Percentiles rank a stretch among this genome's conserved stretches.
Conservation (phyloP, 2,113 vertebrate species). For the Phrynocephalus versicolor region DNA sequence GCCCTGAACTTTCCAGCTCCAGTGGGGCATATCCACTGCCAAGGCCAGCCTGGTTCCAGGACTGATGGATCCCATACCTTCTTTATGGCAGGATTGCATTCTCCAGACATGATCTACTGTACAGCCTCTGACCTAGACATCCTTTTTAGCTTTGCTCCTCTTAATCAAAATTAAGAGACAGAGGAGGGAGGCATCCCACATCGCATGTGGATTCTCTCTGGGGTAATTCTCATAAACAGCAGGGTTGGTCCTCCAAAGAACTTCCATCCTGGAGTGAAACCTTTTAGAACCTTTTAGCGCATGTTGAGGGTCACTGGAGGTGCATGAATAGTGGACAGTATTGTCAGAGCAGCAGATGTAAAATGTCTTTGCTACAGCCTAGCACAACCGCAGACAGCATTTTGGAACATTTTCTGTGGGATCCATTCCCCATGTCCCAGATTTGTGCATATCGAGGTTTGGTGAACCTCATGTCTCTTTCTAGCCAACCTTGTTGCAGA, state of each 20-base stretch:
- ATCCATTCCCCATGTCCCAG: background rate
- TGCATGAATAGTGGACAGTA: background rate
- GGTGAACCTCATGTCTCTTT: too few species aligned
- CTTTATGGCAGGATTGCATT: conserved; percentile 79
- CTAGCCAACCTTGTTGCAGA: too few species aligned
- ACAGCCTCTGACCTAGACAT: conserved; percentile 80
- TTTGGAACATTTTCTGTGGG: too few species aligned
- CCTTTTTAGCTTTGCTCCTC: conserved; percentile 39
- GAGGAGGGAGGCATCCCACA: background rate
- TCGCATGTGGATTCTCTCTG: background rate
- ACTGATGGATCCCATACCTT: conserved; percentile 80
- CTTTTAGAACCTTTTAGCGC: background rate
- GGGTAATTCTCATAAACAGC: background rate
- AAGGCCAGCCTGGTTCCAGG: too few species aligned
- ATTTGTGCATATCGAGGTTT: background rate
- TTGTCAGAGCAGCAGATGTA: background rate
- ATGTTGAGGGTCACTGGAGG: accelerated
- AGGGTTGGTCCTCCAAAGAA: background rate
- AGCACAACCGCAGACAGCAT: background rate
- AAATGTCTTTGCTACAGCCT: background rate
- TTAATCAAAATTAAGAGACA: conserved; percentile 42
- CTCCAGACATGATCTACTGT: conserved; percentile 77
- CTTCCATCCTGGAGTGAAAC: background rate
- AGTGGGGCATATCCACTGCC: too few species aligned
- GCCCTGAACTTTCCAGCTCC: too few species aligned